Evolutionary conservation across 2,797 vertebrate genomes (phyloP), one percentile per base, ranked within the genome.

Genomic region (Clarias laeviceps): DNA sequence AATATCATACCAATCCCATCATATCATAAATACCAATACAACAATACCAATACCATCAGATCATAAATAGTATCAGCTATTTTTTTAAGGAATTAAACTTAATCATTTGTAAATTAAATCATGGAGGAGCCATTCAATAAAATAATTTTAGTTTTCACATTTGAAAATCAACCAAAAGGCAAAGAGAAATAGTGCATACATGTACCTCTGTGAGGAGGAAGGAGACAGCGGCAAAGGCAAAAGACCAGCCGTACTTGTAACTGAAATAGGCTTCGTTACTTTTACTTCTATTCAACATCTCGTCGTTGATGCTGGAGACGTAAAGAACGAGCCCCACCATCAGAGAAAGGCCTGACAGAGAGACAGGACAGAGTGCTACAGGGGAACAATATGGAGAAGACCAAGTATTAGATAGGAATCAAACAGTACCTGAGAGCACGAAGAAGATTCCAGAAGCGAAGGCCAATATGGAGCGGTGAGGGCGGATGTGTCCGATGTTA

Each of bases 371-470:
- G 20, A 76, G 54, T n/a, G 32, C 22, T 76, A 34, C 45, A 56
- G 22, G 20, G 45, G 29, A 27, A 65, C 15, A 73, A 76, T 73
- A 78, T 22, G 15, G 12, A 81, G 40, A 50, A 62, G 22, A 86
- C 17, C 37, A 40, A 54, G 22, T 24, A 50, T 29, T 15, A 73
- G 73, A 65, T 20, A 17, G 27, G 15, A 45, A 45, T 45, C 24
- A 40, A 57, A 80, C 54, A 22, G 88, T 91, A 99, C 97, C 98
- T 0, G 98, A 98, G 37, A 99, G 94, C 91, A 99, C 98, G 91
- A 99, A 99, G 94, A 99, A 99, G 90, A 99, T 99, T 73, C 98
- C 97, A 0, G 98, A 99, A 82, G 99, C 96, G 0, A 99, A 99
- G 81, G 98, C 97, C 4, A 99, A 94, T 90, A 99, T 97, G 80